Conservation (phyloP, 1,140 invertebrate genomes). For the Sinella curviseta region DNA sequence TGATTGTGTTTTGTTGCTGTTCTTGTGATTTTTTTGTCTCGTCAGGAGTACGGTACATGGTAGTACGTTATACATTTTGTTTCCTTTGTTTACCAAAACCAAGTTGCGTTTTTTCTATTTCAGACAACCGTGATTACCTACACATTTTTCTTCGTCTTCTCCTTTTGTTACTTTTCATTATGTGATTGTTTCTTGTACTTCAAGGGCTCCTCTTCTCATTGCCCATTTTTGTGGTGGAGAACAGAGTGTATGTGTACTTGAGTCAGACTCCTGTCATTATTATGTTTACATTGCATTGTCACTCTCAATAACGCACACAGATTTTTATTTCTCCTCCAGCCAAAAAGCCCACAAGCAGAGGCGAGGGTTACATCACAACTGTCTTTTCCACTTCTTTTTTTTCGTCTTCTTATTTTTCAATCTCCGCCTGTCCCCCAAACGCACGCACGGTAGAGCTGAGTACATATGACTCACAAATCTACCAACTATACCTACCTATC, state of each 20-base stretch:
- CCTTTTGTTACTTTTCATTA: neutral
- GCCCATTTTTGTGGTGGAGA: neutral
- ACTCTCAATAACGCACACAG: neutral
- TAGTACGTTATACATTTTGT: neutral
- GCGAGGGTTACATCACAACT: too few species aligned
- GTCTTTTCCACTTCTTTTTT: too few species aligned
- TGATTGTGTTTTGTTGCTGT: constrained; percentile 6
- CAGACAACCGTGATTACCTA: too few species aligned
- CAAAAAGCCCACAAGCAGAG: neutral
- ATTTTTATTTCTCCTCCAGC: neutral
- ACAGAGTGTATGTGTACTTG: neutral
- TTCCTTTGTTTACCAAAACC: neutral
- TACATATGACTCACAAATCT: neutral
- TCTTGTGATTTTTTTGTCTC: neutral
- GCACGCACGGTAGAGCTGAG: neutral
- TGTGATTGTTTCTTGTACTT: neutral
- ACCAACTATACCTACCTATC: too few species aligned
- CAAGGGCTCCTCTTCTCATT: neutral
- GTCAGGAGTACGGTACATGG: neutral
- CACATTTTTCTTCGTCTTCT: neutral
- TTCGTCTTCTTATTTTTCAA: constrained; percentile 5
- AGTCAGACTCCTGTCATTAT: too few species aligned
- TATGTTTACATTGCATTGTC: too few species aligned
- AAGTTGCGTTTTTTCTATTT: neutral
- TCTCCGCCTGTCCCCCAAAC: constrained; percentile 5